A percentile compares a stretch with the other conserved stretches of the same genome.
These are phyloP conservation scores for Chrysolina oricalcia DNA, from an alignment of 2,888 invertebrate species.

Conservation along the genomic window DNA sequence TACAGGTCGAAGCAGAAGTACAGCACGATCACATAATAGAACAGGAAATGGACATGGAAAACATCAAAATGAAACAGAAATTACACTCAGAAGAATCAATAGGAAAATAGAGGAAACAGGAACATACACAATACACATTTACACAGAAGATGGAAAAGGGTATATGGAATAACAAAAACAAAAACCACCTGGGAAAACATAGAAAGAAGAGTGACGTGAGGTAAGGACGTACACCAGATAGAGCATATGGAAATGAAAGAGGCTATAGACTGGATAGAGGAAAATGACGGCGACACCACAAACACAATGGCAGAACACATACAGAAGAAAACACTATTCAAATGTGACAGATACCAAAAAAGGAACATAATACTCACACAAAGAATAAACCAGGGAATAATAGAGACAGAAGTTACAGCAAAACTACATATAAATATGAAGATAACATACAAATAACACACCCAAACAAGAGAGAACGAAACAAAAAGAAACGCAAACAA, in stretches of 20 bases:
- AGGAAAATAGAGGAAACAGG: not conserved
- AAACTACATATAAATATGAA: not conserved
- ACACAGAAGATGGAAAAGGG: not conserved
- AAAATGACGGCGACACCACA: no score
- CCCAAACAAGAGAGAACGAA: not conserved
- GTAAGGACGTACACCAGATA: no score
- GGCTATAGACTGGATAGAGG: no score
- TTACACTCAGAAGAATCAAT: not conserved
- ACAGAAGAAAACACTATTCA: no score
- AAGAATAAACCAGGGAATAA: not conserved
- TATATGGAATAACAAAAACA: no score
- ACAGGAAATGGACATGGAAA: not conserved
- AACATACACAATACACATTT: not conserved
- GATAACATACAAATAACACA: not conserved
- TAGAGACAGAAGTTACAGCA: not conserved
- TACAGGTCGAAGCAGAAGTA: no score
- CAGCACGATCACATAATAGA: not conserved
- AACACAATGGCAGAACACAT: no score
- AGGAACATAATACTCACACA: no score
- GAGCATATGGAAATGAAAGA: no score
- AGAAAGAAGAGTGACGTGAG: no score
- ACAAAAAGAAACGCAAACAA: not conserved
- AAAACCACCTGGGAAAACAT: no score
- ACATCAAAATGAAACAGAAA: not conserved
- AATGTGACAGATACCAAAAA: no score